Conservation (phyloP, 2,113 vertebrate species). For the Corythaixoides concolor region DNA sequence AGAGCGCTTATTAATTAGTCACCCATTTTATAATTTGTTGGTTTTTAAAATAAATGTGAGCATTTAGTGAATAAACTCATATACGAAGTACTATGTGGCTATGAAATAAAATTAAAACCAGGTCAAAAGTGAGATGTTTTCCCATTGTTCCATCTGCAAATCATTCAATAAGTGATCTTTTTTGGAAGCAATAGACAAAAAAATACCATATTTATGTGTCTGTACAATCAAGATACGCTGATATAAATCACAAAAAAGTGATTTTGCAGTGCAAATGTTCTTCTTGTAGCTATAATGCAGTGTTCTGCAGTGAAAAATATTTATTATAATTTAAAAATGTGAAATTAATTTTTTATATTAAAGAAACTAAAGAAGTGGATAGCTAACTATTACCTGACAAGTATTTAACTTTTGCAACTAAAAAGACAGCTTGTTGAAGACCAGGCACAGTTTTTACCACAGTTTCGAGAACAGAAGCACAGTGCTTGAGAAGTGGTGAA, state of each 20-base stretch:
- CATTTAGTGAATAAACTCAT: neutral
- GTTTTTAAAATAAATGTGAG: neutral
- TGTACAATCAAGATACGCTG: neutral
- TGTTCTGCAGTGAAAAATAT: neutral
- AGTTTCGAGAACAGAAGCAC: conserved; percentile 87
- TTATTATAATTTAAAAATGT: neutral
- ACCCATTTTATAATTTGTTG: neutral
- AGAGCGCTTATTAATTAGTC: neutral
- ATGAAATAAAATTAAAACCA: neutral
- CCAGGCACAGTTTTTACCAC: conserved; percentile 90
- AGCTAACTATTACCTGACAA: conserved; percentile 82
- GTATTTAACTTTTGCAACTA: conserved; percentile 91
- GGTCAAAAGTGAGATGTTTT: neutral
- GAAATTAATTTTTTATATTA: neutral
- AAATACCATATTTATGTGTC: neutral
- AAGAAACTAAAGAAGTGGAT: neutral
- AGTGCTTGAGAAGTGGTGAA: conserved; percentile 85
- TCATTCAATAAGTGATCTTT: neutral
- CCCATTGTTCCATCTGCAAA: neutral
- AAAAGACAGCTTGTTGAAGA: conserved; percentile 86
- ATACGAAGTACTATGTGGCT: neutral
- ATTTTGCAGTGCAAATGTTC: neutral
- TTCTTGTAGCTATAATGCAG: neutral
- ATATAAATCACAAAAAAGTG: neutral
- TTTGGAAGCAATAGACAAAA: neutral